These are phyloP conservation scores for Odontamblyopus rebecca DNA, from an alignment of 2,797 vertebrate genomes.

Conservation along the genomic window DNA sequence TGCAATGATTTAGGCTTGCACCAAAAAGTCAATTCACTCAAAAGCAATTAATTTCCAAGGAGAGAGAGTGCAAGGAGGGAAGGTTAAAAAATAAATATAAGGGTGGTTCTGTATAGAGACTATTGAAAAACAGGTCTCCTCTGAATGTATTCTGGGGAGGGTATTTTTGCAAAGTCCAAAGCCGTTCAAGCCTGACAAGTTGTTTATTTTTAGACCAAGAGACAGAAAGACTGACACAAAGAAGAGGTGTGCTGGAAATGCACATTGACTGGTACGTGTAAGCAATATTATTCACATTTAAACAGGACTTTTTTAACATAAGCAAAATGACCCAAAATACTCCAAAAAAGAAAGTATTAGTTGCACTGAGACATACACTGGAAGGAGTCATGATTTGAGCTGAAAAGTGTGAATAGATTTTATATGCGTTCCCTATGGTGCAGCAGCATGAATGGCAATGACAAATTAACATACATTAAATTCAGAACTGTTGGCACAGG, in stretches of 20 bases:
- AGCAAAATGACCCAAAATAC: neutral
- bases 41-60: slow-evolving; percentile 11
- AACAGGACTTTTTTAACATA: neutral
- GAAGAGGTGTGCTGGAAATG: slow-evolving; percentile 6
- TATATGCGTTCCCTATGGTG: slow-evolving; percentile 16
- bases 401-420: slow-evolving; percentile 20
- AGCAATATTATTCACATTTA: neutral
- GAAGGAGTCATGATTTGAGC: neutral
- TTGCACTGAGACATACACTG: neutral
- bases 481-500: neutral
- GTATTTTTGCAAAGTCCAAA: neutral
- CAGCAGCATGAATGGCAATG: slow-evolving; percentile 20
- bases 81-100: slow-evolving; percentile 12
- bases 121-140: slow-evolving; percentile 3
- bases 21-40: slow-evolving; percentile 22
- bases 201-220: neutral
- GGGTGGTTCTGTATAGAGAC: neutral
- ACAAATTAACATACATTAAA: slow-evolving; percentile 10
- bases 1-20: slow-evolving; percentile 23
- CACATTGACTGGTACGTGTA: neutral
- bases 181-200: neutral
- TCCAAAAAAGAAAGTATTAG: too few species aligned
- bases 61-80: neutral
- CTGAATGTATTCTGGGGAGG: slow-evolving; percentile 7
- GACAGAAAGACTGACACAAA: slow-evolving; percentile 1